phyloP scores from a whole-genome alignment of 2,888 invertebrate genomes.

The Heliothis peltigera region DNA sequence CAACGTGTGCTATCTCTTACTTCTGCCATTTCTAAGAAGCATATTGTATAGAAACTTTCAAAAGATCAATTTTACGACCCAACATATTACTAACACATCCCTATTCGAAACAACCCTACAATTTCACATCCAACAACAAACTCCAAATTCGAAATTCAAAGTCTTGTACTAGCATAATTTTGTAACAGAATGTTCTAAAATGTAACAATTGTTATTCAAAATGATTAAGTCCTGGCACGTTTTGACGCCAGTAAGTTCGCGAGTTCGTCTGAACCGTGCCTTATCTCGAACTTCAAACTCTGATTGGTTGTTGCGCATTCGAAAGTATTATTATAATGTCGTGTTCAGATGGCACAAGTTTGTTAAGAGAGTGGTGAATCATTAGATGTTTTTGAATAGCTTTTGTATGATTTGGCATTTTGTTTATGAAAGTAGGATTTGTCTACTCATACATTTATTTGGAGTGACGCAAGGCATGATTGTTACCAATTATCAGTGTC shows the following conservation, averaged over 20 bases:
- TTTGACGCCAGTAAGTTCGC: constrained; percentile 59
- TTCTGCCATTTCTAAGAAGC: background rate
- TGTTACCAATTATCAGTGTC: too few relatives aligned
- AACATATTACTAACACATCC: constrained; percentile 7
- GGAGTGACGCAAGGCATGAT: too few relatives aligned
- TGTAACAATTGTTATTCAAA: constrained; percentile 63
- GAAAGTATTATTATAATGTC: constrained; percentile 60
- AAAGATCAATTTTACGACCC: constrained; percentile 8
- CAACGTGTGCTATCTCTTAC: background rate
- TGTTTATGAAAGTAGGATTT: background rate
- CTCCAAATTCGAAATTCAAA: constrained; percentile 23
- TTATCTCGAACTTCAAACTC: constrained; percentile 65
- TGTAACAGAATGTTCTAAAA: constrained; percentile 52
- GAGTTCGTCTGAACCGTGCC: constrained; percentile 68
- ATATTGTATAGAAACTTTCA: background rate
- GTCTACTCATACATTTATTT: too few relatives aligned
- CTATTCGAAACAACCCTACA: constrained; percentile 25
- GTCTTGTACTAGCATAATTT: constrained; percentile 37
- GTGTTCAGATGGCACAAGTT: constrained; percentile 52
- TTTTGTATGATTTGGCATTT: constrained; percentile 11
- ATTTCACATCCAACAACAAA: constrained; percentile 31
- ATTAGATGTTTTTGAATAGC: constrained; percentile 24
- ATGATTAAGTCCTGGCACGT: constrained; percentile 70
- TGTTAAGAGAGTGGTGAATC: constrained; percentile 19
- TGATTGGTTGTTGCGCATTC: constrained; percentile 61